Evolutionary conservation across 2,888 invertebrate genomes (phyloP).

Genomic region (Meteorus colon): DNA sequence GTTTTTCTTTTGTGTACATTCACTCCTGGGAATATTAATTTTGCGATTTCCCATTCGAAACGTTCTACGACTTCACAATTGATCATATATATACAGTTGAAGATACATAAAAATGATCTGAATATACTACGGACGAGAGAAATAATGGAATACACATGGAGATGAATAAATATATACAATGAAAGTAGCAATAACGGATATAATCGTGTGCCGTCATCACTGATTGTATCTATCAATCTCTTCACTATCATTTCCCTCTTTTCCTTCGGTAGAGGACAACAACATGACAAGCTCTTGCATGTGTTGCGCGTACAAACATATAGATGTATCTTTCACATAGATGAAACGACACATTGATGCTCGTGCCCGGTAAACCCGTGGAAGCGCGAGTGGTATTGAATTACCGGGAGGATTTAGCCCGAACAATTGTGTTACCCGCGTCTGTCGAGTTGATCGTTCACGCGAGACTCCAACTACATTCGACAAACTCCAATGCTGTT

Average conservation of each 20-base stretch:
- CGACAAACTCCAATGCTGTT: conserved; percentile 42
- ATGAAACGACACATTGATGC: conserved; percentile 21
- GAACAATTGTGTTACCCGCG: conserved; percentile 45
- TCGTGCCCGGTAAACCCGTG: conserved; percentile 31
- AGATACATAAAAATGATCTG: not conserved
- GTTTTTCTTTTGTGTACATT: not conserved
- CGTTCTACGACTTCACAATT: conserved; percentile 32
- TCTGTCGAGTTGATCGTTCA: conserved; percentile 47
- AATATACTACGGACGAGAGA: not conserved
- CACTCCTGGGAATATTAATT: conserved; percentile 40
- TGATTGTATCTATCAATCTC: conserved; percentile 36
- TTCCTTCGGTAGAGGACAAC: conserved; percentile 36
- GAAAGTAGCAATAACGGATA: not conserved
- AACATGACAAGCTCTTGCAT: conserved; percentile 36
- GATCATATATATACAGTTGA: not conserved
- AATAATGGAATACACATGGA: not conserved
- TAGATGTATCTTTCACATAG: not conserved
- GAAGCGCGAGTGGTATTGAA: conserved; percentile 55
- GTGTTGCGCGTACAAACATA: conserved; percentile 26
- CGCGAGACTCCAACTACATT: conserved; percentile 41
- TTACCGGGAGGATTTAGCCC: conserved; percentile 57
- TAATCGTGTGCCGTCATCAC: conserved; percentile 25
- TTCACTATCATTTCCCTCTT: conserved; percentile 15
- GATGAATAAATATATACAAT: conserved; percentile 7
- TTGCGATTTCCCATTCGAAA: conserved; percentile 39